Evolutionary conservation across 2,888 invertebrate species (phyloP).

Genomic region (Drosophila pegasa): DNA sequence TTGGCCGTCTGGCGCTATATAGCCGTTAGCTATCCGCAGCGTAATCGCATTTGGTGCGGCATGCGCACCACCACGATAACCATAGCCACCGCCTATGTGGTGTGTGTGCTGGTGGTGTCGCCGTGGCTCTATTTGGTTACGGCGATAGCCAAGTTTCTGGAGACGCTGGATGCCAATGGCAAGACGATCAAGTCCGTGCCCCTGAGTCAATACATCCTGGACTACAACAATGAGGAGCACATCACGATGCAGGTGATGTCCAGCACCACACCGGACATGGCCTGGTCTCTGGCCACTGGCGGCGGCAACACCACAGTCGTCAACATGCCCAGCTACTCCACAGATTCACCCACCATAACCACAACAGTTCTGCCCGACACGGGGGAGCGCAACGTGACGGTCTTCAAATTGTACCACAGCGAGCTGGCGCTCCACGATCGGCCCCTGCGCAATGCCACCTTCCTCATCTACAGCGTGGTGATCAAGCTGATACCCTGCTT

Average conservation of each 20-base stretch:
- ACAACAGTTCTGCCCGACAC: neutral
- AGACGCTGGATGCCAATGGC: slow-evolving; percentile 83
- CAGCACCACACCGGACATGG: slow-evolving; percentile 70
- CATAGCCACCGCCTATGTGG: slow-evolving; percentile 91
- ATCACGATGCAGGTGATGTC: slow-evolving; percentile 72
- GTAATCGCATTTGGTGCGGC: slow-evolving; percentile 93
- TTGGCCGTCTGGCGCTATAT: slow-evolving; percentile 97
- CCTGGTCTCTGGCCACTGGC: slow-evolving; percentile 39
- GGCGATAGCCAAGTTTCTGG: slow-evolving; percentile 88
- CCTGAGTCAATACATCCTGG: slow-evolving; percentile 73
- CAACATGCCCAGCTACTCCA: slow-evolving; percentile 29
- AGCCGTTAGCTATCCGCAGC: slow-evolving; percentile 93
- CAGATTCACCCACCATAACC: slow-evolving; percentile 9
- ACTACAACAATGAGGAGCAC: slow-evolving; percentile 69
- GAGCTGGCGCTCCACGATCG: slow-evolving; percentile 87
- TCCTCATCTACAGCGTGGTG: slow-evolving; percentile 96
- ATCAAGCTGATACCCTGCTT: slow-evolving; percentile 96
- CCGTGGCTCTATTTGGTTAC: slow-evolving; percentile 92
- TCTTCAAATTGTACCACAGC: slow-evolving; percentile 89
- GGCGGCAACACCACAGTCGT: slow-evolving; percentile 37
- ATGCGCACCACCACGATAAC: slow-evolving; percentile 91
- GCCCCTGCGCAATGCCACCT: slow-evolving; percentile 90
- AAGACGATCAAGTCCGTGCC: slow-evolving; percentile 75
- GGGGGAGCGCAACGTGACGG: slow-evolving; percentile 87
- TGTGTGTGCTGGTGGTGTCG: slow-evolving; percentile 90